Evolutionary conservation across 2,888 invertebrate species (phyloP).

Genomic region (Caradrina kadenii): DNA sequence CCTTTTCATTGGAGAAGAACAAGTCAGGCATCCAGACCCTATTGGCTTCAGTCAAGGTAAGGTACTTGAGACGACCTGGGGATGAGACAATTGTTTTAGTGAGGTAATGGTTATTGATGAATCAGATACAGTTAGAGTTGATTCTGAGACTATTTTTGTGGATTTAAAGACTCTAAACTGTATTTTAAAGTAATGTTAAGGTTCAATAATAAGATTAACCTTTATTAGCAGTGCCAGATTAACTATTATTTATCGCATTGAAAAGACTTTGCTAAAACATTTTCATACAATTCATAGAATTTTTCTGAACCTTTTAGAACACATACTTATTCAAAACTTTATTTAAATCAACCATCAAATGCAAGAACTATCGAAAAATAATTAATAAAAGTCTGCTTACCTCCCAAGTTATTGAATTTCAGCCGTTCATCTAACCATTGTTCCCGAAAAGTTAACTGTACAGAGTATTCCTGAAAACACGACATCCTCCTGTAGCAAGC

Average conservation of each 20-base stretch:
- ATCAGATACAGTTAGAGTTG: not conserved
- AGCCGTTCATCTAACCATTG: slow-evolving; percentile 98
- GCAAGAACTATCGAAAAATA: too few species aligned
- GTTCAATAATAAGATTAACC: slow-evolving; percentile 6
- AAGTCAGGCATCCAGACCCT: slow-evolving; percentile 99
- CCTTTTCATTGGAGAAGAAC: slow-evolving; percentile 99
- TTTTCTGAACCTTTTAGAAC: not conserved
- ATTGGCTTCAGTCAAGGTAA: slow-evolving; percentile 98
- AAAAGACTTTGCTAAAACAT: not conserved
- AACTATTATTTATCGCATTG: slow-evolving; percentile 8
- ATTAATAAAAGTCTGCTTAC: slow-evolving; percentile 83
- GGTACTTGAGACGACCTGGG: slow-evolving; percentile 96
- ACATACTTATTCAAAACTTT: not conserved
- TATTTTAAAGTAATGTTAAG: slow-evolving; percentile 2
- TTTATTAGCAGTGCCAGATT: not conserved
- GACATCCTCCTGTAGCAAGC: slow-evolving; percentile 40
- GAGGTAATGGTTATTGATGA: not conserved
- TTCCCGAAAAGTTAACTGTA: slow-evolving; percentile 99
- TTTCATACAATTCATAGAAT: not conserved
- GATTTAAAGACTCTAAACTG: slow-evolving; percentile 3
- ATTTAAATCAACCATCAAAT: not conserved
- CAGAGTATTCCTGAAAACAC: slow-evolving; percentile 97
- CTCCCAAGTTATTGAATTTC: slow-evolving; percentile 96
- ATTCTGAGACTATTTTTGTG: not conserved
- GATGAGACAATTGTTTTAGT: not conserved